Conservation (phyloP, 2,113 vertebrate species). For the Tamias sibiricus region DNA sequence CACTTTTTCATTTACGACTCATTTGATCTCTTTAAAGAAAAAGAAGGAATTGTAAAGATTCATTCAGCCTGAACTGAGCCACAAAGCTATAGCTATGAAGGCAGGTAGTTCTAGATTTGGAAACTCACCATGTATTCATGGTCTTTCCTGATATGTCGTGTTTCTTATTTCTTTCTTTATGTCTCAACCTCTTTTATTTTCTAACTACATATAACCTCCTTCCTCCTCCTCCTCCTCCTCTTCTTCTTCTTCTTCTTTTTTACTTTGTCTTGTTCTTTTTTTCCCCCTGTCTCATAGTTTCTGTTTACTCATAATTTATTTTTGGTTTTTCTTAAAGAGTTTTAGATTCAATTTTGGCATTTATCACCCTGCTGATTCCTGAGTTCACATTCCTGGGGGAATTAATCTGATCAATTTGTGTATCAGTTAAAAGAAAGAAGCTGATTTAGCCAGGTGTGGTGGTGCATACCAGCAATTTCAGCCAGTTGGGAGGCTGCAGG, state of each 20-base stretch:
- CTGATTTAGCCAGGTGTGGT: background rate
- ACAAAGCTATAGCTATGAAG: background rate
- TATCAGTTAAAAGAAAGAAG: background rate
- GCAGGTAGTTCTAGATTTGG: background rate
- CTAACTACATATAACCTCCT: background rate
- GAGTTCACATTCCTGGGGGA: background rate
- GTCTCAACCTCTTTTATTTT: background rate
- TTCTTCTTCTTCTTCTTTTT: too few relatives aligned
- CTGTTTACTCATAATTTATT: background rate
- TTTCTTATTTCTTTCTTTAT: background rate
- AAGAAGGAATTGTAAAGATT: background rate
- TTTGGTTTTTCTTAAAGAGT: background rate
- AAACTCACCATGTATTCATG: background rate
- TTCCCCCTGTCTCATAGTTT: background rate
- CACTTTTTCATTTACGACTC: background rate
- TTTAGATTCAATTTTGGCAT: background rate
- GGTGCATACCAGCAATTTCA: too few relatives aligned
- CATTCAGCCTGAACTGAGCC: background rate
- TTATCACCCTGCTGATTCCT: background rate
- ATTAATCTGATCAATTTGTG: background rate
- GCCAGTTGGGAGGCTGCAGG: too few relatives aligned
- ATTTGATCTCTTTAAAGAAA: background rate
- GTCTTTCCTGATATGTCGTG: background rate
- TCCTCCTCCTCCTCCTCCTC: too few relatives aligned
- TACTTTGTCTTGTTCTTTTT: background rate